Conservation (phyloP, 2,888 invertebrate genomes). For the Tinea pellionella region DNA sequence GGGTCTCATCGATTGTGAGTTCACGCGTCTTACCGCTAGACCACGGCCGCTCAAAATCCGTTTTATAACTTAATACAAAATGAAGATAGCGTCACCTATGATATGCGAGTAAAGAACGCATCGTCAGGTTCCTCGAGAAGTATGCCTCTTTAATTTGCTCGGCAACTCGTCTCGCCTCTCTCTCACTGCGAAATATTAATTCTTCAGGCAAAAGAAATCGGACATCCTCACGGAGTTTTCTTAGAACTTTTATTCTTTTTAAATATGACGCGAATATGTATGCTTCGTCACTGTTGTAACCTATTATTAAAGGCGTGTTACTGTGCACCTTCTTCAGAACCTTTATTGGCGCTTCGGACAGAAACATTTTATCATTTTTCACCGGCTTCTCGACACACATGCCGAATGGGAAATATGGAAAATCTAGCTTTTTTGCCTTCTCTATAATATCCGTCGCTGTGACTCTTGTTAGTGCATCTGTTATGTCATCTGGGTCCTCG, state of each 20-base stretch:
- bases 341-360: conserved; percentile 39
- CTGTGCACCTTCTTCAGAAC: conserved; percentile 28
- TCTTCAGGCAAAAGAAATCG: conserved; percentile 42
- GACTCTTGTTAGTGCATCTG: conserved; percentile 24
- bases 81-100: conserved; percentile 41
- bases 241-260: conserved; percentile 26
- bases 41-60: too few relatives aligned
- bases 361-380: conserved; percentile 38
- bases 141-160: conserved; percentile 40
- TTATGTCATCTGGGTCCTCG: conserved; percentile 20
- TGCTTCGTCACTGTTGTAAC: conserved; percentile 49
- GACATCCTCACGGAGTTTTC: conserved; percentile 26
- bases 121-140: conserved; percentile 35
- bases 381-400: conserved; percentile 34
- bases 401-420: conserved; percentile 47
- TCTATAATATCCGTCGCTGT: conserved; percentile 29
- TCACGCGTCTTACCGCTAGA: too few relatives aligned
- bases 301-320: conserved; percentile 45
- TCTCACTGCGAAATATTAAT: conserved; percentile 33
- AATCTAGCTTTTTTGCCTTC: conserved; percentile 29
- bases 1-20: too few relatives aligned
- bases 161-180: conserved; percentile 31
- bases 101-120: conserved; percentile 35
- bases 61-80: too few relatives aligned
- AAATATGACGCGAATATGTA: conserved; percentile 44